These are phyloP conservation scores for Alectura lathami DNA, from an alignment of 2,113 vertebrate genomes.

Conservation along the genomic window DNA sequence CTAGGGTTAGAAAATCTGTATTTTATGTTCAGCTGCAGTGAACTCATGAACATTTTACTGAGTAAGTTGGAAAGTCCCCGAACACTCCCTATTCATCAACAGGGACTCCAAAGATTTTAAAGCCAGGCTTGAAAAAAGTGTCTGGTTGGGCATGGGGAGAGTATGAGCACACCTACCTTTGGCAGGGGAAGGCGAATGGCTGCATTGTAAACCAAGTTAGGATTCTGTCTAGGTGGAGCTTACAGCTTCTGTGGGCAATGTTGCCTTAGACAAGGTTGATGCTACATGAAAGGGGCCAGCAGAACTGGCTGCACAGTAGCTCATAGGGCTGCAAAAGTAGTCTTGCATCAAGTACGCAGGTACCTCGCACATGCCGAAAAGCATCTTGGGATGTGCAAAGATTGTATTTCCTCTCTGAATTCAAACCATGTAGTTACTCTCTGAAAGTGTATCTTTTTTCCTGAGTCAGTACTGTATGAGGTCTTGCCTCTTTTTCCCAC, in stretches of 20 bases:
- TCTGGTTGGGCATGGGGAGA: background rate
- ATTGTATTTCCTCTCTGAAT: background rate
- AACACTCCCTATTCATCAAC: background rate
- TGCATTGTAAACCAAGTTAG: background rate
- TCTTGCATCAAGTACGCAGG: background rate
- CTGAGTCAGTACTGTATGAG: background rate
- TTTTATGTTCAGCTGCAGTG: background rate
- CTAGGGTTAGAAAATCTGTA: background rate
- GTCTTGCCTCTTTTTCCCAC: background rate
- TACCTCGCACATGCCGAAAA: background rate
- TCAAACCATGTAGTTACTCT: background rate
- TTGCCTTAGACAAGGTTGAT: background rate
- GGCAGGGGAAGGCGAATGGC: background rate
- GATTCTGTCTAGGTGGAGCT: background rate
- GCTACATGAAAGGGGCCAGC: background rate
- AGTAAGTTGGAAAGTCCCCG: background rate
- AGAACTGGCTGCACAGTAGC: background rate
- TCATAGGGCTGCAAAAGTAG: background rate
- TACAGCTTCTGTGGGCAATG: no score
- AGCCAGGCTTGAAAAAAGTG: background rate
- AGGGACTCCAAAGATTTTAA: background rate
- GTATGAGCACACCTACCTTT: background rate
- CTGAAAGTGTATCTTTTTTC: background rate
- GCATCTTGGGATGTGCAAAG: background rate
- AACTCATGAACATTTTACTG: background rate